Conservation (phyloP, 1,140 invertebrate species). For the Brachionus angularis region DNA sequence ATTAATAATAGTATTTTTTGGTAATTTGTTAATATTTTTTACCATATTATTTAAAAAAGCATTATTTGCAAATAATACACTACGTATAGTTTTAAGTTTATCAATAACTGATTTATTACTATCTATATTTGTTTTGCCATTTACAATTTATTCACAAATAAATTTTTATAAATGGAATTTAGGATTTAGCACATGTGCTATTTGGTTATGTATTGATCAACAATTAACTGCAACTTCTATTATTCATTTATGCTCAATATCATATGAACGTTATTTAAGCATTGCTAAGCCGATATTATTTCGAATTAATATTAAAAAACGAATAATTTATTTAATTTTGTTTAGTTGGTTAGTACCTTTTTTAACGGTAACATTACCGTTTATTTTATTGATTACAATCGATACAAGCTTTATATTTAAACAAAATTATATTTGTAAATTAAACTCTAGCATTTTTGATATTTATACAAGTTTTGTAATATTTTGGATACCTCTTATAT, state of each 20-base stretch:
- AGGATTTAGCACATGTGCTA: not conserved
- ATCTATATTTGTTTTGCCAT: slow-evolving; percentile 7
- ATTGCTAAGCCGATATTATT: slow-evolving; percentile 25
- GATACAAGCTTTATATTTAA: not conserved
- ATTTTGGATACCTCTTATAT: slow-evolving; percentile 27
- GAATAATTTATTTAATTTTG: not conserved
- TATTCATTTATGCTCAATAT: slow-evolving; percentile 30
- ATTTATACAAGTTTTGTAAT: slow-evolving; percentile 18
- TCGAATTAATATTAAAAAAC: slow-evolving; percentile 20
- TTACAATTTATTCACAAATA: slow-evolving; percentile 21
- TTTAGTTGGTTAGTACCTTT: slow-evolving; percentile 25
- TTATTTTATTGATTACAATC: not conserved
- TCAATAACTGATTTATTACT: slow-evolving; percentile 33
- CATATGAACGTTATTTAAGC: slow-evolving; percentile 37
- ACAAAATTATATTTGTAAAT: not conserved
- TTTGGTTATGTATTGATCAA: slow-evolving; percentile 26
- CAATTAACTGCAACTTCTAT: slow-evolving; percentile 37
- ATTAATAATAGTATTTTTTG: not conserved
- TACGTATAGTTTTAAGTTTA: slow-evolving; percentile 32
- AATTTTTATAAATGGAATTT: not conserved
- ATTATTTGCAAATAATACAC: slow-evolving; percentile 27
- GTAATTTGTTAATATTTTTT: slow-evolving; percentile 32
- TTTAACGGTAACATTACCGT: not conserved
- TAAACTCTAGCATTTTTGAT: slow-evolving; percentile 7
- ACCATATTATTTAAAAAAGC: slow-evolving; percentile 8